Evolutionary conservation across 2,888 invertebrate genomes (phyloP), one percentile per base, ranked within the genome.

Genomic region (Drosophila pseudotakahashii): DNA sequence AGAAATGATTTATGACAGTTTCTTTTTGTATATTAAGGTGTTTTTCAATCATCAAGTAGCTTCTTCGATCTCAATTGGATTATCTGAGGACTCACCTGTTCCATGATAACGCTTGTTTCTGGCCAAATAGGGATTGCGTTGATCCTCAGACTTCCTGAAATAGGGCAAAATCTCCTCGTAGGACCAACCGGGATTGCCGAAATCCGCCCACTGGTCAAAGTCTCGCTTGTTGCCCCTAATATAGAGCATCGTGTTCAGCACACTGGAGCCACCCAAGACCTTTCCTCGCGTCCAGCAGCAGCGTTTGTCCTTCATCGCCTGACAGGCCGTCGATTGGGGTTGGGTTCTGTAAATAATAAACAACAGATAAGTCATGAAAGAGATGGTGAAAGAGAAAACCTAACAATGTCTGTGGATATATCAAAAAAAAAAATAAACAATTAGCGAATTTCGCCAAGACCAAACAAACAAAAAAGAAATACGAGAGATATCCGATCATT

Each of bases 241-340:
- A 90, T 98, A 98, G 0, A 98, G 93, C 98, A 98, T 98, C 1
- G 97, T 97, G 89, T 98, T 98, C 0, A 98, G 93, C 0, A 97
- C 97, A 41, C 96, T 96, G 5, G 96, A 96, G 0, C 98, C 98
- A 0, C 97, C 98, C 0, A 98, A 92, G 0, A 96, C 95, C 92
- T 97, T 97, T 51, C 98, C 98, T 66, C 97, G 94, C 0, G 98
- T 97, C 97, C 97, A 98, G 85, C 95, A 95, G 89, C 97, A 97
- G 45, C 97, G 94, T 82, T 95, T 94, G 88, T 97, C 97, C 58
- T 94, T 93, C 97, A 97, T 97, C 0, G 97, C 97, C 90, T 96
- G 96, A 77, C 97, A 97, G 0, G 97, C 97, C 0, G 96, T 94
- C 48, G 94, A 93, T 92, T 96, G 96, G 0, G 97, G 96, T 90